Conservation (phyloP, 2,888 invertebrate genomes). For the Lymantria dispar region DNA sequence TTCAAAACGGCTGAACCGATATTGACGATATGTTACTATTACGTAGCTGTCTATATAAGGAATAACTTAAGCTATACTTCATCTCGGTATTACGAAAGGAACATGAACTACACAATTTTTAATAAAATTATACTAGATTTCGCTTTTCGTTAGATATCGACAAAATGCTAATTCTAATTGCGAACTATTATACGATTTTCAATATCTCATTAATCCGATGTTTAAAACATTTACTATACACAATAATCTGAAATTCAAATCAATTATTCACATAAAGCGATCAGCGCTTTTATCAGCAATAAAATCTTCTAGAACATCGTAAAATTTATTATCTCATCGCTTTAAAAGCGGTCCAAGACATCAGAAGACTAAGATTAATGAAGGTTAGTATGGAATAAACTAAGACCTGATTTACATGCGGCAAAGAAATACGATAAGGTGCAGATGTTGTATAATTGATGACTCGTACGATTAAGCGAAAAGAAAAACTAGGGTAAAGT, state of each 20-base stretch:
- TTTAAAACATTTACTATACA: background rate
- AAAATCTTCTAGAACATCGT: background rate
- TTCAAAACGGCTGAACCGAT: too few species aligned
- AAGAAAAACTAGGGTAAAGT: too few species aligned
- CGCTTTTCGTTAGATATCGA: too few species aligned
- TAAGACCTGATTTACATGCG: slow-evolving; percentile 1
- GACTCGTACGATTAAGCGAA: too few species aligned
- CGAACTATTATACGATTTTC: background rate
- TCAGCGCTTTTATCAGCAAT: background rate
- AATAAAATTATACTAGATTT: too few species aligned
- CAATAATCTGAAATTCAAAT: background rate
- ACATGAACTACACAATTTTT: too few species aligned
- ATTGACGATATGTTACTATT: too few species aligned
- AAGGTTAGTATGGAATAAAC: background rate
- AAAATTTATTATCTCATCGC: background rate
- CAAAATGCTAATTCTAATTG: background rate
- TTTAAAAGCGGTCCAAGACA: background rate
- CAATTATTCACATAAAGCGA: background rate
- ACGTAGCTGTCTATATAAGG: too few species aligned
- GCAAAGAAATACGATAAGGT: background rate
- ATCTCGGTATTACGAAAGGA: too few species aligned
- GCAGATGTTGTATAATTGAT: background rate
- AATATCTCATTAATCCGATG: background rate
- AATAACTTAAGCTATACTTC: too few species aligned
- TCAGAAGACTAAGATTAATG: slow-evolving; percentile 4